Evolutionary conservation across 2,888 invertebrate species (phyloP), one percentile per base, ranked within the genome.

Genomic region (Athetis lepigone): DNA sequence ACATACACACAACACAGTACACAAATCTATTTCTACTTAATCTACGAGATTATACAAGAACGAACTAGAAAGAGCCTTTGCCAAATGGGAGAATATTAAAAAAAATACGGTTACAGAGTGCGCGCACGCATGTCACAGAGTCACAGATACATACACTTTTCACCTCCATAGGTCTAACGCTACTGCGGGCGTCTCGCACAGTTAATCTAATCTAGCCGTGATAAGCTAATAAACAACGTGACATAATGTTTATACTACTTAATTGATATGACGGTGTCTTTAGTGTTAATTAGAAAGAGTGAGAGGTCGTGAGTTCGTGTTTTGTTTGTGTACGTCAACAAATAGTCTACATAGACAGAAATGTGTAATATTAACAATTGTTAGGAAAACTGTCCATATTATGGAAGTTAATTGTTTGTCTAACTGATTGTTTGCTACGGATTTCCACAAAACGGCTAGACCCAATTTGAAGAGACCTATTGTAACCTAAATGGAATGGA

Each of bases 91-190:
- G n/a, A n/a, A n/a, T n/a, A n/a, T n/a, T n/a, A n/a, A n/a, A n/a
- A n/a, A n/a, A n/a, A n/a, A n/a, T n/a, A n/a, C n/a, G n/a, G n/a
- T n/a, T n/a, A n/a, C n/a, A n/a, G n/a, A n/a, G 51, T 27, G 57
- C 29, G 52, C 27, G 36, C 3, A n/a, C 49, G 43, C 47, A 56
- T 21, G 54, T 16, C 13, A 16, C 13, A 36, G 19, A n/a, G 43
- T 9, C 23, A 33, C 37, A 39, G 19, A 62, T 52, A 81, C 81
- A 56, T 81, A 77, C 77, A 79, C 43, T 67, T 70, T 68, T 83
- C 70, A 63, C 72, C 84, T 83, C 83, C 85, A 85, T 83, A 66
- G 69, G 52, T 56, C 21, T 9, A 43, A 51, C 52, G 57, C 67
- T 59, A 82, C 77, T 83, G 75, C 70, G 52, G 29, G 19, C 52